Evolutionary conservation across 2,888 invertebrate genomes (phyloP).

Genomic region (Epinotia brunnichana): DNA sequence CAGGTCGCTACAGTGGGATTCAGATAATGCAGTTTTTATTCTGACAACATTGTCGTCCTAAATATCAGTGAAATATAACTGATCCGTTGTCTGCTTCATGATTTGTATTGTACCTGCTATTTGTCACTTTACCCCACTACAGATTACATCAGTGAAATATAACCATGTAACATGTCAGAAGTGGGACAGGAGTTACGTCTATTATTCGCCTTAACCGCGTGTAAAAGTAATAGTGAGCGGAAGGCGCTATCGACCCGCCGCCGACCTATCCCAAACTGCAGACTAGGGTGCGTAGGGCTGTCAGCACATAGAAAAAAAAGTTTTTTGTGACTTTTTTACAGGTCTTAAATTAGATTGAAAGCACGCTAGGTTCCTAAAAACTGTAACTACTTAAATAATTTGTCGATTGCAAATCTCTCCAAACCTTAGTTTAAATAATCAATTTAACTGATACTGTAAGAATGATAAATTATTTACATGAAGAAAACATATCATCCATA

Average conservation of each 20-base stretch:
- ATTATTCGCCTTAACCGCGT: constrained; percentile 31
- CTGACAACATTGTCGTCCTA: background rate
- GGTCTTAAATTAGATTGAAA: no score
- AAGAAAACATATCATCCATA: no score
- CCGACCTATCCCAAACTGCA: constrained; percentile 71
- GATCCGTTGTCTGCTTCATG: background rate
- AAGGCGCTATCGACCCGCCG: constrained; percentile 60
- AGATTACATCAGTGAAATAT: background rate
- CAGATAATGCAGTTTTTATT: no score
- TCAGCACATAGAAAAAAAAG: constrained; percentile 31
- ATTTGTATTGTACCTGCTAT: background rate
- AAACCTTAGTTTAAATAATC: no score
- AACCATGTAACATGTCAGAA: constrained; percentile 1
- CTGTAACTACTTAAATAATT: no score
- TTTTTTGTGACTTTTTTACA: no score
- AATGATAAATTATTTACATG: no score
- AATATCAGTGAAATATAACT: background rate
- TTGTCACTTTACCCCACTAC: background rate
- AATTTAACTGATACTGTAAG: no score
- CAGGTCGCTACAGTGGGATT: no score
- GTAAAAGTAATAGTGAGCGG: constrained; percentile 40
- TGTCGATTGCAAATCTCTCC: no score
- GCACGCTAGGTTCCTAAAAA: no score
- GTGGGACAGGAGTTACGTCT: constrained; percentile 20
- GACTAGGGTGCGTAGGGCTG: constrained; percentile 54